Conservation (phyloP, 2,888 invertebrate species). For the Caenorhabditis sulstoni region DNA sequence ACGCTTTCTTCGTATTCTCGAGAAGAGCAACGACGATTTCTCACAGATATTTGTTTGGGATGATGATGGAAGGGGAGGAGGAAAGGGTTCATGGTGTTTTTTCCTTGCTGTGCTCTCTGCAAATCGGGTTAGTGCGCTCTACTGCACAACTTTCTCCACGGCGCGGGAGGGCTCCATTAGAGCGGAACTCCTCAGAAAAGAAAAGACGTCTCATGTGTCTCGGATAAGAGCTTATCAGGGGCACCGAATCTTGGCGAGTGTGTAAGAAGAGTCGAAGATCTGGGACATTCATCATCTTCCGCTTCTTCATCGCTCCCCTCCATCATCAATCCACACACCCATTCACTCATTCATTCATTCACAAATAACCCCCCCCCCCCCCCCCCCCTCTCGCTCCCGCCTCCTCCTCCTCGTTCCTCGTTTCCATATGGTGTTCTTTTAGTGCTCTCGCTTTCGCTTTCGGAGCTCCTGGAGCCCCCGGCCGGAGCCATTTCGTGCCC, state of each 20-base stretch:
- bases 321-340: too few species aligned
- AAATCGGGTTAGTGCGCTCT: constrained; percentile 41
- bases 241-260: neutral
- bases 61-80: too few species aligned
- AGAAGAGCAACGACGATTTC: too few species aligned
- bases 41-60: constrained; percentile 18
- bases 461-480: too few species aligned
- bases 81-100: constrained; percentile 15
- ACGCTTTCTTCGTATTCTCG: too few species aligned
- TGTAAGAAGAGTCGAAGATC: too few species aligned
- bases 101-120: constrained; percentile 15
- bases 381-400: neutral
- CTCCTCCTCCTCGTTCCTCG: too few species aligned
- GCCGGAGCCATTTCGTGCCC: too few species aligned
- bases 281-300: too few species aligned
- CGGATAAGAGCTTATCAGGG: neutral
- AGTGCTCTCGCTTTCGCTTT: too few species aligned
- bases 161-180: constrained; percentile 22
- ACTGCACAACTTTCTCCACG: constrained; percentile 7
- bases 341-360: too few species aligned
- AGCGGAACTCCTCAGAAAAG: neutral
- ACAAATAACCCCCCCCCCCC: neutral
- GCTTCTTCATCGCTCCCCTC: neutral
- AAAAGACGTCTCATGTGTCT: neutral
- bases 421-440: too few species aligned